Percentiles rank a stretch among this genome's conserved stretches.
Conservation (phyloP, 2,888 invertebrate genomes). For the Dryococelus australis region DNA sequence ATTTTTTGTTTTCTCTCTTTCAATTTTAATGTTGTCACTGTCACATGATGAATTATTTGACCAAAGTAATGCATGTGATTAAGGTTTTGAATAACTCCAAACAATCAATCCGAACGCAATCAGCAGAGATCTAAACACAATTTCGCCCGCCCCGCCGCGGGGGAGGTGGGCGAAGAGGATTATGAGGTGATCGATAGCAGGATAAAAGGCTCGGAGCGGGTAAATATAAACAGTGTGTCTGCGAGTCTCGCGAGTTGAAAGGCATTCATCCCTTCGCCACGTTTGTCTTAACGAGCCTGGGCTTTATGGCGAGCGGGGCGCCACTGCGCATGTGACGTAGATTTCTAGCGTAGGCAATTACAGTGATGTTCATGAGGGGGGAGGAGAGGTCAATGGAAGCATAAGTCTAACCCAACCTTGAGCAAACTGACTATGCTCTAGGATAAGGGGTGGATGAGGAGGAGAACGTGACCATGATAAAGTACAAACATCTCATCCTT, state of each 20-base stretch:
- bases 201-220: background rate
- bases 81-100: slow-evolving; percentile 7
- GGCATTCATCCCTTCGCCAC: background rate
- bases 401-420: background rate
- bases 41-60: background rate
- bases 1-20: background rate
- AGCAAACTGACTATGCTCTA: background rate
- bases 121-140: background rate
- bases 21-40: background rate
- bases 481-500: background rate
- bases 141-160: background rate
- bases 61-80: slow-evolving; percentile 16
- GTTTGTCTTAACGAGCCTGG: background rate
- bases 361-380: background rate
- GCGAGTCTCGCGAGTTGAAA: background rate
- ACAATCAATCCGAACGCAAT: slow-evolving; percentile 16
- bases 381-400: background rate
- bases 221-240: background rate
- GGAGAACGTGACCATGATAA: background rate
- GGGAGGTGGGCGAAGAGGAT: background rate
- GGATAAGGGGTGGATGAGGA: background rate
- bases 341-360: background rate
- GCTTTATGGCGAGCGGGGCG: background rate
- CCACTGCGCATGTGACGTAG: background rate
- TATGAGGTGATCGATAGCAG: background rate